These are phyloP conservation scores for Brachynemurus nebulosus DNA, from an alignment of 2,888 invertebrate genomes.

Conservation along the genomic window DNA sequence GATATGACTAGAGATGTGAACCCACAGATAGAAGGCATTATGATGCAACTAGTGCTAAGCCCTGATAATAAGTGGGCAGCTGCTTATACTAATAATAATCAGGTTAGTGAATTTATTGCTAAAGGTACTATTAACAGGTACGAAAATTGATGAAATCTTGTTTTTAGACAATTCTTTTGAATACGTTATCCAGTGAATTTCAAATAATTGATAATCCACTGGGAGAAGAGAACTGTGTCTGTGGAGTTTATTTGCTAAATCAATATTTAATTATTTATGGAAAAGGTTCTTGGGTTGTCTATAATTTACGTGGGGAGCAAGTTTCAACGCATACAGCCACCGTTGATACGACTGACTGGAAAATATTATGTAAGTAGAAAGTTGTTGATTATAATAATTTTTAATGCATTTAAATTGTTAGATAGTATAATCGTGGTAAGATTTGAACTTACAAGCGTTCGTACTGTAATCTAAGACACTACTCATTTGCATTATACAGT, in stretches of 20 bases:
- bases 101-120: conserved; percentile 29
- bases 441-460: too few relatives aligned
- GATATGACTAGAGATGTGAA: conserved; percentile 87
- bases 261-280: conserved; percentile 67
- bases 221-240: conserved; percentile 48
- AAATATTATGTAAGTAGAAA: conserved; percentile 1
- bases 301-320: conserved; percentile 62
- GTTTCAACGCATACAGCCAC: too few relatives aligned
- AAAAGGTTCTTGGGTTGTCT: conserved; percentile 58
- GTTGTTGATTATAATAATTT: too few relatives aligned
- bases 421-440: too few relatives aligned
- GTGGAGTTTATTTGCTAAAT: conserved; percentile 51
- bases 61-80: conserved; percentile 94
- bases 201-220: conserved; percentile 75
- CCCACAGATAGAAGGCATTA: conserved; percentile 89
- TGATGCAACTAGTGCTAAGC: conserved; percentile 85
- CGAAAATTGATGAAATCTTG: conserved; percentile 2
- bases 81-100: conserved; percentile 91
- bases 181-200: conserved; percentile 89
- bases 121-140: background rate
- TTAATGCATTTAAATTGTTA: too few relatives aligned
- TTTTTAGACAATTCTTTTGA: conserved; percentile 67
- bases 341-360: too few relatives aligned
- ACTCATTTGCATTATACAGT: too few relatives aligned
- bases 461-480: too few relatives aligned